Evolutionary conservation across 2,797 vertebrate species (phyloP).

Genomic region (Anguilla marmorata): DNA sequence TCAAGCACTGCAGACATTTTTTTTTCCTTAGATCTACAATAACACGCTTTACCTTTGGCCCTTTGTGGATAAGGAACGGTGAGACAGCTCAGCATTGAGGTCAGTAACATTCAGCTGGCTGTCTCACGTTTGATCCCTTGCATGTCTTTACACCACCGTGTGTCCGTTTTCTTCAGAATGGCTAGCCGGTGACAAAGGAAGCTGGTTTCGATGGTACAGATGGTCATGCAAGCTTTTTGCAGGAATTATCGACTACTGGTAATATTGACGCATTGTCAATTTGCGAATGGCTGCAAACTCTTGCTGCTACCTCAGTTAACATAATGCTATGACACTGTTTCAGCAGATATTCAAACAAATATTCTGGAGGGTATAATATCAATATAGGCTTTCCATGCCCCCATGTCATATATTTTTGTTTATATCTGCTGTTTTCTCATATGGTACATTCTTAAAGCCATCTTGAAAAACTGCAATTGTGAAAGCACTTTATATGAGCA

Average conservation of each 20-base stretch:
- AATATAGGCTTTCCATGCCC: not conserved
- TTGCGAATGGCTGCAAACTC: conserved; percentile 14
- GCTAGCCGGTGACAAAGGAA: conserved; percentile 62
- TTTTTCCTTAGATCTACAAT: conserved; percentile 13
- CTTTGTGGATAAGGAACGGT: conserved; percentile 7
- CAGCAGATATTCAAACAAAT: conserved; percentile 63
- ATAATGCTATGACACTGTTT: conserved; percentile 54
- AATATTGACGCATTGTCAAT: conserved; percentile 11
- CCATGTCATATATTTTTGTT: not conserved
- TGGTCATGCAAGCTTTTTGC: conserved; percentile 31
- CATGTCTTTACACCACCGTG: conserved; percentile 38
- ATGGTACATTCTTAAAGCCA: conserved; percentile 12
- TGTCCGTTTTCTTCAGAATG: conserved; percentile 55
- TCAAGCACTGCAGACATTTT: conserved; percentile 24
- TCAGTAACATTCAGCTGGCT: conserved; percentile 13
- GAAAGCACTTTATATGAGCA: not conserved
- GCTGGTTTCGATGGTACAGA: conserved; percentile 22
- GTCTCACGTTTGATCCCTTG: not conserved
- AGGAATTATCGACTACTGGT: conserved; percentile 28
- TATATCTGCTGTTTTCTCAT: not conserved
- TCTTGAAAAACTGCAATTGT: not conserved
- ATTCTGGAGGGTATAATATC: conserved; percentile 48
- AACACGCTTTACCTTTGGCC: conserved; percentile 4
- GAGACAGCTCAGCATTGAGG: not conserved
- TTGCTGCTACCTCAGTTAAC: not conserved